phyloP scores from a whole-genome alignment of 2,113 vertebrate genomes.

The Cottus gobio region DNA sequence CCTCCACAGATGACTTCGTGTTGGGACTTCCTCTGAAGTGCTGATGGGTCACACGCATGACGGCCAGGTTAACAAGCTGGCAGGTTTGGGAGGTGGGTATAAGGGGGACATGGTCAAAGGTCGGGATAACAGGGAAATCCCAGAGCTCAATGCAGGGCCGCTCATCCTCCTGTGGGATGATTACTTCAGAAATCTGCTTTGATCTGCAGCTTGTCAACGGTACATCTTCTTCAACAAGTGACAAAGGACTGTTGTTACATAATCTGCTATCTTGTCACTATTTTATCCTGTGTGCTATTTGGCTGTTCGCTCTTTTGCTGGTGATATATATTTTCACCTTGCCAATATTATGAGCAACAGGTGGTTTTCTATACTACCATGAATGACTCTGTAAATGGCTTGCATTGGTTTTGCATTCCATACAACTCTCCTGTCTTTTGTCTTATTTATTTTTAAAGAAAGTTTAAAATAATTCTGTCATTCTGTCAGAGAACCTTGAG shows the following conservation, averaged over 20 bases:
- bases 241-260: constrained; percentile 16
- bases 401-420: background rate
- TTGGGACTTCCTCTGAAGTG: constrained; percentile 74
- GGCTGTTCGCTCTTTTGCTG: background rate
- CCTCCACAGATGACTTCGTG: constrained; percentile 73
- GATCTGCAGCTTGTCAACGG: constrained; percentile 16
- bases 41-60: constrained; percentile 73
- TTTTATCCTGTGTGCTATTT: background rate
- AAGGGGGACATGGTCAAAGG: constrained; percentile 63
- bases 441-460: background rate
- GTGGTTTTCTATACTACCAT: background rate
- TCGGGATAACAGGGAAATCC: constrained; percentile 75
- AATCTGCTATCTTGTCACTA: background rate
- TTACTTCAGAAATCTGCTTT: constrained; percentile 26
- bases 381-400: background rate
- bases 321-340: background rate
- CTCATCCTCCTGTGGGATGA: constrained; percentile 25
- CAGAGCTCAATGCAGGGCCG: constrained; percentile 45
- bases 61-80: constrained; percentile 74
- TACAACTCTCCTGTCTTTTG: background rate
- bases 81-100: constrained; percentile 62
- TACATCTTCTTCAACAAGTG: constrained; percentile 14
- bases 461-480: background rate
- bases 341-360: constrained; percentile 5
- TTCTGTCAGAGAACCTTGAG: too few species aligned